A percentile compares a stretch with the other conserved stretches of the same genome.
Conservation (phyloP, 2,888 invertebrate genomes). For the Tyria jacobaeae region DNA sequence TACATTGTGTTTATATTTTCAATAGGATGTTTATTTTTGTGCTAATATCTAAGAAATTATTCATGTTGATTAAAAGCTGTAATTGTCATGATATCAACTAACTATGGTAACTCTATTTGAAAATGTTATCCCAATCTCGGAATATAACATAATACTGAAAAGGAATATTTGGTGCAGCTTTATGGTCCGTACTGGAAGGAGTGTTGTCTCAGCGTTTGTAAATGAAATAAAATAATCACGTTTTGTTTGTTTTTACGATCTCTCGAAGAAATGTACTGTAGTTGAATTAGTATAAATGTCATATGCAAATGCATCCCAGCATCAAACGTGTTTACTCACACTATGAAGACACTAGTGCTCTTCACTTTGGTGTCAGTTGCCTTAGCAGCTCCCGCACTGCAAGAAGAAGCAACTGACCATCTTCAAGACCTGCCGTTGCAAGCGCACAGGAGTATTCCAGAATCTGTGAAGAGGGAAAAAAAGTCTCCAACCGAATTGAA, state of each 20-base stretch:
- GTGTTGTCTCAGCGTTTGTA: conserved; percentile 61
- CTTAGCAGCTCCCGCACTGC: conserved; percentile 67
- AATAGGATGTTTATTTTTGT: neutral
- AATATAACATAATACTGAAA: no score
- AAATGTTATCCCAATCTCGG: conserved; percentile 17
- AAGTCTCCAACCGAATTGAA: conserved; percentile 58
- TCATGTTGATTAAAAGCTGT: conserved; percentile 2
- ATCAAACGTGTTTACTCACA: conserved; percentile 67
- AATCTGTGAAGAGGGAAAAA: conserved; percentile 58
- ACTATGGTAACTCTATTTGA: conserved; percentile 14
- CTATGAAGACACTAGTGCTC: conserved; percentile 77
- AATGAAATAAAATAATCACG: conserved; percentile 63
- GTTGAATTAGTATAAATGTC: conserved; percentile 72
- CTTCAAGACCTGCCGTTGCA: conserved; percentile 28
- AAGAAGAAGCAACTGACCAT: conserved; percentile 48
- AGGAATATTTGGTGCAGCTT: conserved; percentile 16
- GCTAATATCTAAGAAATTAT: neutral
- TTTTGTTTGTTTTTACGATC: conserved; percentile 54
- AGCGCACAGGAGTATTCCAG: conserved; percentile 31
- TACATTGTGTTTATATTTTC: neutral
- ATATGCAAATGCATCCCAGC: conserved; percentile 42
- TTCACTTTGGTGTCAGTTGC: conserved; percentile 66
- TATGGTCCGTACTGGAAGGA: conserved; percentile 52
- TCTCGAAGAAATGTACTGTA: conserved; percentile 40
- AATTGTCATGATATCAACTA: conserved; percentile 16